Conservation (phyloP, 2,113 vertebrate species). For the Upupa epops region DNA sequence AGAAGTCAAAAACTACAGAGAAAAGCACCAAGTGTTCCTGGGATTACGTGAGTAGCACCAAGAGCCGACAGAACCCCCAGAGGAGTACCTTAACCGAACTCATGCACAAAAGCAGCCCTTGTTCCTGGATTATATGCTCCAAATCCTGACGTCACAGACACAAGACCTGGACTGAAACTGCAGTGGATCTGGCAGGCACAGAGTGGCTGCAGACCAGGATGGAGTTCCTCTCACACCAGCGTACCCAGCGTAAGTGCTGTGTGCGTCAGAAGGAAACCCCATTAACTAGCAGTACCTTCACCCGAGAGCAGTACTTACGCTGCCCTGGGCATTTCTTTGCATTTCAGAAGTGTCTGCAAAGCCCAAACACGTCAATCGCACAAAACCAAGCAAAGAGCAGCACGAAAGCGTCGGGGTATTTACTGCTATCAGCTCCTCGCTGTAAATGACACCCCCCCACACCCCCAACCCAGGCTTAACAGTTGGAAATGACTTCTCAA, state of each 20-base stretch:
- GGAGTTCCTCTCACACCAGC: not conserved
- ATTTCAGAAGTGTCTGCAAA: not conserved
- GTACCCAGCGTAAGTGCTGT: rapidly evolving
- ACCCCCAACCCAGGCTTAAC: not conserved
- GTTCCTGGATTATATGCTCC: slow-evolving; percentile 32
- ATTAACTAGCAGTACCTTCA: not conserved
- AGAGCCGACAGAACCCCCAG: not conserved
- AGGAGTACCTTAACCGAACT: not conserved
- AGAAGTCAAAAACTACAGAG: slow-evolving; percentile 8
- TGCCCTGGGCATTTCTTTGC: not conserved
- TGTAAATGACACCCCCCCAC: too few relatives aligned
- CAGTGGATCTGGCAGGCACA: not conserved
- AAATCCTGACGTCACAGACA: slow-evolving; percentile 54
- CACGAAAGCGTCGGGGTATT: not conserved
- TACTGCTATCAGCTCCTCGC: not conserved
- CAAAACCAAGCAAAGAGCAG: not conserved
- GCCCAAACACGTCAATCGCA: not conserved
- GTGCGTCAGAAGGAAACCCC: not conserved
- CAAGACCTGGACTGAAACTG: not conserved
- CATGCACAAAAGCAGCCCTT: slow-evolving; percentile 45
- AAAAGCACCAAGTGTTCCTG: not conserved
- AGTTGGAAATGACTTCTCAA: not conserved
- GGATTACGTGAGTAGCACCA: not conserved
- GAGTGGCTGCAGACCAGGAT: rapidly evolving
- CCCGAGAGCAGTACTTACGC: not conserved